Conservation (phyloP, 1,140 invertebrate genomes). For the Argopecten irradians region DNA sequence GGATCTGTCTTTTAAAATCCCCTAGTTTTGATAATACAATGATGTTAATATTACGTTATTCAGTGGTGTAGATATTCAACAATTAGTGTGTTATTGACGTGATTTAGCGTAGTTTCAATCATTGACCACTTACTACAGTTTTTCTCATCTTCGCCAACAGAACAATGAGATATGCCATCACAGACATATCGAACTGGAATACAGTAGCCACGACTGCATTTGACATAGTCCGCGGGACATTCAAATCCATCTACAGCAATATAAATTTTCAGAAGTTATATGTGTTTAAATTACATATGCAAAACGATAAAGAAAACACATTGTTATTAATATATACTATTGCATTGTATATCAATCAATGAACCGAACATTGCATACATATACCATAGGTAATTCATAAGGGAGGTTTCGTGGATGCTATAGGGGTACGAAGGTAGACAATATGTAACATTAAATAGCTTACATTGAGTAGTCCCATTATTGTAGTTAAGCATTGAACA, state of each 20-base stretch:
- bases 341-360: too few species aligned
- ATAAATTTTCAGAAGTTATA: too few species aligned
- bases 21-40: background rate
- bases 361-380: too few species aligned
- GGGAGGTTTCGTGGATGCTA: too few species aligned
- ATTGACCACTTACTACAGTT: conserved; percentile 44
- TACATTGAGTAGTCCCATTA: too few species aligned
- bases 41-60: background rate
- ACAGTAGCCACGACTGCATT: conserved; percentile 55
- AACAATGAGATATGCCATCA: conserved; percentile 76
- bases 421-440: too few species aligned
- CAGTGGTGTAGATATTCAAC: background rate
- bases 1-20: conserved; percentile 31
- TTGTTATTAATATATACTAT: too few species aligned
- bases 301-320: too few species aligned
- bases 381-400: too few species aligned
- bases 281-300: too few species aligned
- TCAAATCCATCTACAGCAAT: conserved; percentile 33
- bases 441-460: too few species aligned
- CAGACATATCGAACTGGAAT: conserved; percentile 55
- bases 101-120: conserved; percentile 35
- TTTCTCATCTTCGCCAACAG: conserved; percentile 69
- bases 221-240: conserved; percentile 45
- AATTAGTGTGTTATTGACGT: background rate
- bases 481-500: too few species aligned